Conservation (phyloP, 2,113 vertebrate species). For the Acrocephalus arundinaceus region DNA sequence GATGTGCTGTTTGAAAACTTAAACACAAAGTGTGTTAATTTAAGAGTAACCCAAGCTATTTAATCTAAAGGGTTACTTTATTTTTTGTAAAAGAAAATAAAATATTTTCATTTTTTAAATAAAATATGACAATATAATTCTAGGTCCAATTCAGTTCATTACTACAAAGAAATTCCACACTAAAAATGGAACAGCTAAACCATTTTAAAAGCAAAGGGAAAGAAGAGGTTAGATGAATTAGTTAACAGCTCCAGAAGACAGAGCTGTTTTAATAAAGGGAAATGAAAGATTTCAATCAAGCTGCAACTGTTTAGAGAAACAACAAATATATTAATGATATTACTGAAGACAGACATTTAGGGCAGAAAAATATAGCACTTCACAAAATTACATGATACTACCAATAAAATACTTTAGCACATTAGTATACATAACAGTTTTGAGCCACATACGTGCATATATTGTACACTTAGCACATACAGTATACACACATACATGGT, state of each 20-base stretch:
- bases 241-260: constrained; percentile 71
- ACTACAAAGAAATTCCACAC: neutral
- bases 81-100: neutral
- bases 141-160: constrained; percentile 21
- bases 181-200: constrained; percentile 20
- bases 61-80: constrained; percentile 28
- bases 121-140: neutral
- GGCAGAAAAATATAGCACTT: constrained; percentile 68
- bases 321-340: constrained; percentile 76
- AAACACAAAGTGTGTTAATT: neutral
- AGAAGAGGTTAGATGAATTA: constrained; percentile 70
- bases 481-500: constrained; percentile 67
- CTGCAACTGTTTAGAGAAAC: constrained; percentile 78
- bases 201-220: constrained; percentile 48
- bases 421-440: constrained; percentile 53
- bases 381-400: constrained; percentile 62
- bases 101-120: neutral
- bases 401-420: constrained; percentile 53
- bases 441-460: constrained; percentile 63
- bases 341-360: constrained; percentile 69
- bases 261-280: constrained; percentile 67
- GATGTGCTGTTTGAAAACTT: neutral
- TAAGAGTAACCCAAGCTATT: constrained; percentile 28
- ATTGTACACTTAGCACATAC: constrained; percentile 66
- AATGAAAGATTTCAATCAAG: constrained; percentile 72